Base-by-base conservation (phyloP, 1,140 invertebrate species). In the Trypoxylus dichotomus region DNA sequence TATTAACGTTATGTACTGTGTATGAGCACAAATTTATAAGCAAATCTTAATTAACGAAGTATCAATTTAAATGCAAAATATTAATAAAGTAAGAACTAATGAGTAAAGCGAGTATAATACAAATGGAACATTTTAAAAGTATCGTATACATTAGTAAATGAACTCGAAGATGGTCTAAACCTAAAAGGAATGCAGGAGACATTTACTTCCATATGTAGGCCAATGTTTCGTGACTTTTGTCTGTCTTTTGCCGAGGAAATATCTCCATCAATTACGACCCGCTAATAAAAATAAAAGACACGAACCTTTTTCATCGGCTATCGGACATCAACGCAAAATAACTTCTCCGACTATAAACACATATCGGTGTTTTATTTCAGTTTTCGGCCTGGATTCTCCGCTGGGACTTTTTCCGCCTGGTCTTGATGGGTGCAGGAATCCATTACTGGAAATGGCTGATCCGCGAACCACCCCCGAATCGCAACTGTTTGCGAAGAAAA, bases 361-460 rank as follows among this genome's bases (percentile, higher is more conserved):
- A 68, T 68, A 68, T 68, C 60, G 27, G 60, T 60, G 21, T 77
- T 83, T 79, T 85, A 84, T 90, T 89, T 10, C 88, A 94, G 92
- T 93, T 91, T 93, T 93, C 84, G 92, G 92, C 13, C 86, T 93
- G 82, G 92, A 94, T 82, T 91, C 92, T 7, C 90, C 91, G 5
- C 86, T 93, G 79, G 91, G 91, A 41, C 85, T 94, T 47, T 94
- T 93, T 85, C 92, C 92, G 8, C 90, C 91, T 15, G 91, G 92
- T 75, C 90, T 93, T 85, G 92, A 94, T 80, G 90, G 91, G 82
- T 90, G 90, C 80, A 91, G 93, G 83, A 91, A 90, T 85, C 91
- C 91, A 3, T 86, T 94, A 25, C 90, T 93, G 87, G 92, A 94
- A 83, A 89, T 93, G 83, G 85, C 89, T 15, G 92, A 94, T 81